phyloP scores from a whole-genome alignment of 2,888 invertebrate species.

The Laspeyria flexula region DNA sequence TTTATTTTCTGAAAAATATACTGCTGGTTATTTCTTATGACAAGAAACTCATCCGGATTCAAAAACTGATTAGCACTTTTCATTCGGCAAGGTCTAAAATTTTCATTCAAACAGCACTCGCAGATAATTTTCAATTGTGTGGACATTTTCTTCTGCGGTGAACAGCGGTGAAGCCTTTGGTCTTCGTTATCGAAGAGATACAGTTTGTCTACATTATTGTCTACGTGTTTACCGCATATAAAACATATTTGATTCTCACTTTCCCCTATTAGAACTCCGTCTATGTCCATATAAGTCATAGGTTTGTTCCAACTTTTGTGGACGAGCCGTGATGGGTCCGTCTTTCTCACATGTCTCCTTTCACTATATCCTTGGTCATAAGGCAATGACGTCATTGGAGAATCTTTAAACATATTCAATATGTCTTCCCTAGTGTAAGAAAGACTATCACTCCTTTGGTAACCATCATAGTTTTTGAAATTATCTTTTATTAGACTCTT shows the following conservation, averaged over 20 bases:
- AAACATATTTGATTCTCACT: slow-evolving; percentile 70
- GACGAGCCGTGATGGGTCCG: slow-evolving; percentile 69
- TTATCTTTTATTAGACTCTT: slow-evolving; percentile 63
- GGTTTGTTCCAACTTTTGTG: slow-evolving; percentile 64
- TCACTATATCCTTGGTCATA: slow-evolving; percentile 64
- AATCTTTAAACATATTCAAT: slow-evolving; percentile 79
- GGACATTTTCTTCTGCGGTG: slow-evolving; percentile 67
- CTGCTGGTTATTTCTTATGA: slow-evolving; percentile 79
- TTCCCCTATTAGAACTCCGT: slow-evolving; percentile 61
- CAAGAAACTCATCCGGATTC: slow-evolving; percentile 72
- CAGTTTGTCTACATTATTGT: slow-evolving; percentile 64
- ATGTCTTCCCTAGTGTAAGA: slow-evolving; percentile 73
- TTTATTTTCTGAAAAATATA: slow-evolving; percentile 75
- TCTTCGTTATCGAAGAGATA: slow-evolving; percentile 81
- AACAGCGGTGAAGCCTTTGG: slow-evolving; percentile 71
- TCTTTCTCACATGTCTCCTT: slow-evolving; percentile 72
- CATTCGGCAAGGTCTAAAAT: slow-evolving; percentile 69
- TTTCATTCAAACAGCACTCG: slow-evolving; percentile 66
- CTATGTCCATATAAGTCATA: slow-evolving; percentile 58
- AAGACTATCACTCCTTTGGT: slow-evolving; percentile 56
- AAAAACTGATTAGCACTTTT: slow-evolving; percentile 71
- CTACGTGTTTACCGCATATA: slow-evolving; percentile 70
- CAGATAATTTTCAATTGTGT: slow-evolving; percentile 76
- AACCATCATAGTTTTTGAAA: slow-evolving; percentile 47
- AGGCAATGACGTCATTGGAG: slow-evolving; percentile 72